Base-by-base conservation (phyloP, 1,140 invertebrate genomes). In the Bombus haemorrhoidalis region DNA sequence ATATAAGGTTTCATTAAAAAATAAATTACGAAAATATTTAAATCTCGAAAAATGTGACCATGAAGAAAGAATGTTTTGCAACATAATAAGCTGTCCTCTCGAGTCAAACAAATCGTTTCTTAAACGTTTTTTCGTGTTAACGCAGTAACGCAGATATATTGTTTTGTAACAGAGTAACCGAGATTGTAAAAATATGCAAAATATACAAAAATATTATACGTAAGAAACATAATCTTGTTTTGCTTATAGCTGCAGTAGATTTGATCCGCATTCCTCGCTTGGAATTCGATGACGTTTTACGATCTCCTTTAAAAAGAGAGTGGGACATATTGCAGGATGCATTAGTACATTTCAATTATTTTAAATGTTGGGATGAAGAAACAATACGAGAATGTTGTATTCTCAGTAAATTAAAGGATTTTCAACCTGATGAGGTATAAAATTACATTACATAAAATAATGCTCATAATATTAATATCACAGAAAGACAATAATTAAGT, bases 311-410 rank as follows among this genome's bases (percentile, higher is more conserved):
- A 4, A 93, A 96, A 87, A 95, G 95, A 75, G 95, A 96, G 87
- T 97, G 96, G 96, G 95, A 96, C 43, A 93, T 96, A 87, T 95
- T 97, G 25, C 93, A 94, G n/a, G 93, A 94, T 39, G 96, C 96
- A 0, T 95, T 97, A 94, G 93, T 95, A 3, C 94, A 95, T 69
- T 97, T 97, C 85, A 96, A 96, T 69, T 97, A 97, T 88, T 97
- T 97, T 91, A 96, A 96, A 86, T 94, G 94, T 10, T 96, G 96
- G 93, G 95, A 96, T 86, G 95, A 96, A 89, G 94, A 95, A 87
- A 94, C 87, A 1, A 90, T 94, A 75, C 94, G 96, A 83, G 96
- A 97, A 93, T 96, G 96, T 91, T 97, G 96, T 87, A 96, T 97
- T 90, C 93, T 96, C 73, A 96, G 96, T 34, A 96, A 96, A 94